These are phyloP conservation scores for Syrphus vitripennis DNA, from an alignment of 2,888 invertebrate species.

Conservation along the genomic window DNA sequence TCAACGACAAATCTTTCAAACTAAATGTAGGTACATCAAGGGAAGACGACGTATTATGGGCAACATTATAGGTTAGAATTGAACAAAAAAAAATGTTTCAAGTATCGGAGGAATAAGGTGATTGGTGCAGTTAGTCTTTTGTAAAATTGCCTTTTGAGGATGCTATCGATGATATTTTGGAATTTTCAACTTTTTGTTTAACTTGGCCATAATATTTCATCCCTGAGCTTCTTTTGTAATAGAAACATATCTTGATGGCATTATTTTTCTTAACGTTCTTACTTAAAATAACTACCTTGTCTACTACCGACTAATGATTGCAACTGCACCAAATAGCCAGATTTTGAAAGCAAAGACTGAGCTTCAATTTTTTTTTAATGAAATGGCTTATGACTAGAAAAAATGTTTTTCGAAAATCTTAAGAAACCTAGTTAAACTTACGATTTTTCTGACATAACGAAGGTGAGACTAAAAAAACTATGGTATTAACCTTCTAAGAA, in stretches of 20 bases:
- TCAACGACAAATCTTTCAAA: slow-evolving; percentile 13
- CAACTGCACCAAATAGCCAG: too few relatives aligned
- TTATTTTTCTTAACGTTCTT: too few relatives aligned
- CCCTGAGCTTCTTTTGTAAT: neutral
- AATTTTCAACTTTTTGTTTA: neutral
- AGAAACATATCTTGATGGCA: neutral
- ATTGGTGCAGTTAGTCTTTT: neutral
- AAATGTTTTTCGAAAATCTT: too few relatives aligned
- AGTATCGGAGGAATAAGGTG: neutral
- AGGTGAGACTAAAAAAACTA: too few relatives aligned
- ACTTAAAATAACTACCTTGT: too few relatives aligned
- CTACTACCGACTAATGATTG: too few relatives aligned
- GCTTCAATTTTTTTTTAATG: too few relatives aligned
- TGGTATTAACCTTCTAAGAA: too few relatives aligned
- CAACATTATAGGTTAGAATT: neutral
- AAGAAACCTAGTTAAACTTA: too few relatives aligned
- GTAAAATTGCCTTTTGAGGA: neutral
- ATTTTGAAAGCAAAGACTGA: too few relatives aligned
- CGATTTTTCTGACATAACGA: too few relatives aligned
- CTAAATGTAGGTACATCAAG: neutral
- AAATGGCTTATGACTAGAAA: too few relatives aligned
- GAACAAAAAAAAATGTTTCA: neutral
- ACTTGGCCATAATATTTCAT: neutral
- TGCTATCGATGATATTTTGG: neutral
- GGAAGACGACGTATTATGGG: neutral